Conservation (phyloP, 2,888 invertebrate genomes). For the Amiota communis region DNA sequence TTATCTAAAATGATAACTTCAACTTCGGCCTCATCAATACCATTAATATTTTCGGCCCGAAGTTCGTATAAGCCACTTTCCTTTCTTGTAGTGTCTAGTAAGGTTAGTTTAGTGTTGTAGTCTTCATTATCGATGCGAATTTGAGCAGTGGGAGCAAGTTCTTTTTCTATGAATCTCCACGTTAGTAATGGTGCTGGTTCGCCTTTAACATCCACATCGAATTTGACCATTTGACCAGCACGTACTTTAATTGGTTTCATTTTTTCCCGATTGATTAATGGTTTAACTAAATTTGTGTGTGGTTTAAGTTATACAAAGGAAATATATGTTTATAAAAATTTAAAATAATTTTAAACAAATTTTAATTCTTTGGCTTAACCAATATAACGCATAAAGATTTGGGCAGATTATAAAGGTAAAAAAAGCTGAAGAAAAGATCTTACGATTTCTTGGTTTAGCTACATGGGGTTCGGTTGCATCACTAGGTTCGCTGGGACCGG, state of each 20-base stretch:
- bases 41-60: slow-evolving; percentile 93
- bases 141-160: slow-evolving; percentile 80
- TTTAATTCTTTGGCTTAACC: slow-evolving; percentile 51
- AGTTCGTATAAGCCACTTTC: slow-evolving; percentile 93
- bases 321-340: too few relatives aligned
- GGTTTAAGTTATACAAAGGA: not conserved
- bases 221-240: slow-evolving; percentile 90
- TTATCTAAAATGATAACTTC: slow-evolving; percentile 89
- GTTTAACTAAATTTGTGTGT: slow-evolving; percentile 82
- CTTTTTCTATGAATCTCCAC: slow-evolving; percentile 78
- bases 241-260: slow-evolving; percentile 90
- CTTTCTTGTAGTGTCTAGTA: slow-evolving; percentile 86
- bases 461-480: slow-evolving; percentile 90
- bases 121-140: slow-evolving; percentile 91
- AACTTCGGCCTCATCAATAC: slow-evolving; percentile 93
- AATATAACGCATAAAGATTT: slow-evolving; percentile 31
- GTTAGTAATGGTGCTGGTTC: slow-evolving; percentile 95
- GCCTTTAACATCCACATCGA: slow-evolving; percentile 96
- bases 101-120: slow-evolving; percentile 89
- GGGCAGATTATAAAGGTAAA: slow-evolving; percentile 11
- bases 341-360: not conserved
- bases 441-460: slow-evolving; percentile 89
- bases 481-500: slow-evolving; percentile 92
- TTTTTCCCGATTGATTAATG: slow-evolving; percentile 95
- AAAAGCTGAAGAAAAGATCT: slow-evolving; percentile 69